These are phyloP conservation scores for Zaprionus davidi DNA, from an alignment of 1,140 invertebrate genomes.

Conservation along the genomic window DNA sequence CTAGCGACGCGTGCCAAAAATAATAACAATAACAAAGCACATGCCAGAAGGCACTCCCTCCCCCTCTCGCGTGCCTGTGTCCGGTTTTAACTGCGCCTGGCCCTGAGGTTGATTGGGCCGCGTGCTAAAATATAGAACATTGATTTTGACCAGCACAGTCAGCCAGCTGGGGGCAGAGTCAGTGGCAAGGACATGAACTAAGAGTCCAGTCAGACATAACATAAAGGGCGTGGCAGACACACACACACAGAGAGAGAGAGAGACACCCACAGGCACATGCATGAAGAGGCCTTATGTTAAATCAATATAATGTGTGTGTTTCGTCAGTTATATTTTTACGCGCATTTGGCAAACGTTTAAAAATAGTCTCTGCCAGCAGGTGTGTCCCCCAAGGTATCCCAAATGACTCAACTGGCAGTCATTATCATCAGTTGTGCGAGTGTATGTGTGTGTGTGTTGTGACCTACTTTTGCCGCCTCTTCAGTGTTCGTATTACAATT, in stretches of 20 bases:
- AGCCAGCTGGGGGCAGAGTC: slow-evolving; percentile 8
- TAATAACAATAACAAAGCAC: slow-evolving; percentile 68
- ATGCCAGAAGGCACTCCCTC: not conserved
- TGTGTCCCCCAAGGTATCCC: slow-evolving; percentile 46
- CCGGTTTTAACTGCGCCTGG: not conserved
- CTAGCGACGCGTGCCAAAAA: slow-evolving; percentile 77
- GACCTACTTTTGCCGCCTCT: slow-evolving; percentile 28
- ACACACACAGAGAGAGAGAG: not conserved
- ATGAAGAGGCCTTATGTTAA: slow-evolving; percentile 34
- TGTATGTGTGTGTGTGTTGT: slow-evolving; percentile 15
- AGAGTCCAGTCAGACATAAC: slow-evolving; percentile 28
- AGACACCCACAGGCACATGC: slow-evolving; percentile 5
- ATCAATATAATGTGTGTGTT: slow-evolving; percentile 70
- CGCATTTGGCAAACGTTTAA: slow-evolving; percentile 58
- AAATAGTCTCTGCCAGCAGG: slow-evolving; percentile 61
- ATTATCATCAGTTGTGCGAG: slow-evolving; percentile 10
- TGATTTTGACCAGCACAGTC: slow-evolving; percentile 62
- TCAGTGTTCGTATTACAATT: slow-evolving; percentile 35
- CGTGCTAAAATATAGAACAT: slow-evolving; percentile 68
- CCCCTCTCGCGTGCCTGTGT: no score
- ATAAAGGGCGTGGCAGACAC: slow-evolving; percentile 38
- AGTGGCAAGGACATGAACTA: slow-evolving; percentile 29
- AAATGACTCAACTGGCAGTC: slow-evolving; percentile 22
- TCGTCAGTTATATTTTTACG: slow-evolving; percentile 66
- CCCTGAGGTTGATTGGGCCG: slow-evolving; percentile 8